These are phyloP conservation scores for Pyrocoelia pectoralis DNA, from an alignment of 2,888 invertebrate genomes.

Conservation along the genomic window DNA sequence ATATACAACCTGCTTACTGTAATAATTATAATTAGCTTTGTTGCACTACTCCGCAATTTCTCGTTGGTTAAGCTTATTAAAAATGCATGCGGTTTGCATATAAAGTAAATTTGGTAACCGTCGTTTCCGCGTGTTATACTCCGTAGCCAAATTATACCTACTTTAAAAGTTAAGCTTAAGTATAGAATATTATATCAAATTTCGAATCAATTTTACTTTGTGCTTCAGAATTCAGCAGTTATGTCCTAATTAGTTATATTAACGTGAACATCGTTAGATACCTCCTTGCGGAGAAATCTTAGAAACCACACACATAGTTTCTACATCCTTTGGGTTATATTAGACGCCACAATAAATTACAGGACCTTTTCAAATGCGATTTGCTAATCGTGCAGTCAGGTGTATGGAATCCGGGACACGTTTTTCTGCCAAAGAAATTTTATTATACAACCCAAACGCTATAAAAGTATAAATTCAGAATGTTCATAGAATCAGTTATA, in stretches of 20 bases:
- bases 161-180: background rate
- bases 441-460: no score
- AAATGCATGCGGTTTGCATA: background rate
- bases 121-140: no score
- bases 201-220: background rate
- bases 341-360: background rate
- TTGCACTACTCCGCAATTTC: background rate
- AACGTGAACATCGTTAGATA: background rate
- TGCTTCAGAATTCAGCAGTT: background rate
- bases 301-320: background rate
- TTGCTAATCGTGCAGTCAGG: background rate
- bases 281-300: background rate
- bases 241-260: background rate
- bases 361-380: background rate
- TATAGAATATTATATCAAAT: background rate
- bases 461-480: no score
- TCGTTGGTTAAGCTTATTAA: background rate
- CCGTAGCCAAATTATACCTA: background rate
- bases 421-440: no score
- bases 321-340: background rate
- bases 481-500: no score
- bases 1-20: background rate
- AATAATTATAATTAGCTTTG: conserved; percentile 1
- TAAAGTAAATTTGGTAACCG: background rate
- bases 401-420: no score